These are phyloP conservation scores for Semotilus atromaculatus DNA, from an alignment of 2,797 vertebrate genomes.

Conservation along the genomic window DNA sequence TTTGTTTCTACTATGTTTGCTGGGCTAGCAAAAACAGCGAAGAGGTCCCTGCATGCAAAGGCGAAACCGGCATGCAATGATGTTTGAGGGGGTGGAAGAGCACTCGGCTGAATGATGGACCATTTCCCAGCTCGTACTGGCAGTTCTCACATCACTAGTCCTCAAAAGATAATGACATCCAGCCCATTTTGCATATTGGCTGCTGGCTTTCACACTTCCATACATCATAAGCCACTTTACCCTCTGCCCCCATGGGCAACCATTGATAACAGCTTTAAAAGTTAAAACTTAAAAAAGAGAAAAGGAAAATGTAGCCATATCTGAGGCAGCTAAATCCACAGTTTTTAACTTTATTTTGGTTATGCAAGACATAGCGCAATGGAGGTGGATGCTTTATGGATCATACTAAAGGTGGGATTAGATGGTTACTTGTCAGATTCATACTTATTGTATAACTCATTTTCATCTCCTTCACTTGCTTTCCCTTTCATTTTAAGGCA, in stretches of 20 bases:
- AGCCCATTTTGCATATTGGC: constrained; percentile 48
- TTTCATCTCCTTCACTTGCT: not conserved
- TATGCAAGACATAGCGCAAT: constrained; percentile 37
- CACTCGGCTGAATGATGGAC: constrained; percentile 49
- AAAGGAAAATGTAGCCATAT: not conserved
- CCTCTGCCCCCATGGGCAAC: constrained; percentile 29
- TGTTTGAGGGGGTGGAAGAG: constrained; percentile 44
- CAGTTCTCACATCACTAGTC: constrained; percentile 43
- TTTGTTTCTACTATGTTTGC: constrained; percentile 17
- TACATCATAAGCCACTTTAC: constrained; percentile 35
- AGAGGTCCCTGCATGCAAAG: constrained; percentile 21
- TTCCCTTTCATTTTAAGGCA: not conserved
- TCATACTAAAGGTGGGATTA: constrained; percentile 56
- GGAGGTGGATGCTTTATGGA: constrained; percentile 53
- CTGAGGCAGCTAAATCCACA: constrained; percentile 61
- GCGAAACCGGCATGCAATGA: constrained; percentile 24
- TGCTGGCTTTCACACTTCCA: constrained; percentile 25
- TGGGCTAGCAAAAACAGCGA: constrained; percentile 24
- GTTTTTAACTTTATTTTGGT: constrained; percentile 66
- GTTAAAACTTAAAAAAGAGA: constrained; percentile 24
- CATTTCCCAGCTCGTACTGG: constrained; percentile 40
- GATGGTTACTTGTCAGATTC: not conserved
- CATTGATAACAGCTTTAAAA: constrained; percentile 32
- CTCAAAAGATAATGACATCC: constrained; percentile 44
- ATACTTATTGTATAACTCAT: not conserved